These are phyloP conservation scores for Aythya fuligula DNA, from an alignment of 2,797 vertebrate species.

Conservation along the genomic window DNA sequence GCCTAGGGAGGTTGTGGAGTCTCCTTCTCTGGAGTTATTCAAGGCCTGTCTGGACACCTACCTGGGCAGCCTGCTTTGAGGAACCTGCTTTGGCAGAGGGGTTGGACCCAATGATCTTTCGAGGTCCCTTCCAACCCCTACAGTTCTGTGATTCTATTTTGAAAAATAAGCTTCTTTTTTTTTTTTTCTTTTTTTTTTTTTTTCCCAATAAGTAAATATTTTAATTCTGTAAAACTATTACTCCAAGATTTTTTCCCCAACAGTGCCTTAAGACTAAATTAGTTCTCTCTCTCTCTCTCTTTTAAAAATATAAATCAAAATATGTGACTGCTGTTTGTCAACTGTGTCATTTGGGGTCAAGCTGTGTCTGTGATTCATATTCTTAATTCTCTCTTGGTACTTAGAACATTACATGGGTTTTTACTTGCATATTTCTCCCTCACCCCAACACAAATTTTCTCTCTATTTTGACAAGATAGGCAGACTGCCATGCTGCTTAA, in stretches of 20 bases:
- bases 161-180: neutral
- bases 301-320: neutral
- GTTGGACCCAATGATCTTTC: too few species aligned
- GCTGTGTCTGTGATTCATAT: neutral
- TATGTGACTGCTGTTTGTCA: neutral
- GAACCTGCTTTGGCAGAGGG: too few species aligned
- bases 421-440: neutral
- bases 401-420: neutral
- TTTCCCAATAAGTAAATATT: neutral
- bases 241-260: rapidly evolving
- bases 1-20: too few species aligned
- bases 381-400: neutral
- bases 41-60: too few species aligned
- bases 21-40: too few species aligned
- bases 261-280: neutral
- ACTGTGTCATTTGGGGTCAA: neutral
- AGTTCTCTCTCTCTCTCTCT: neutral
- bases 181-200: neutral
- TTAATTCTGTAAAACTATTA: neutral
- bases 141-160: too few species aligned
- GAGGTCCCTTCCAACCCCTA: too few species aligned
- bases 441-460: neutral
- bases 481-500: neutral
- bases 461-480: neutral
- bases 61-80: too few species aligned